phyloP scores from a whole-genome alignment of 1,140 invertebrate species.

The Charaxes varanes region DNA sequence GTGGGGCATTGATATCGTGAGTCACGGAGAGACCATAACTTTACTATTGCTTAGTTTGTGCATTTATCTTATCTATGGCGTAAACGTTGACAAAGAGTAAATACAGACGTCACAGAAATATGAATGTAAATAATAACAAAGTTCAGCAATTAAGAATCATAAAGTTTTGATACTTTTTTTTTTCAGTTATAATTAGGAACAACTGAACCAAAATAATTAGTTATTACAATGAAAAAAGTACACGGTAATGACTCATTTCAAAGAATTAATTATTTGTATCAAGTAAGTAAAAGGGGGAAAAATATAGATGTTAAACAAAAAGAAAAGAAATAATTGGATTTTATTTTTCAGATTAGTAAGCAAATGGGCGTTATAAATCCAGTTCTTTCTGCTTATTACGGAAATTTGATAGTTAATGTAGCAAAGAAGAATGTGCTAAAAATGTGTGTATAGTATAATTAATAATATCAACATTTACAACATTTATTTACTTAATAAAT shows the following conservation, averaged over 20 bases:
- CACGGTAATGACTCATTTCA: conserved; percentile 74
- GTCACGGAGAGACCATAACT: no score
- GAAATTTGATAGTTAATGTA: conserved; percentile 68
- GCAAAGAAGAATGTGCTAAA: conserved; percentile 75
- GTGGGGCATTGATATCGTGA: no score
- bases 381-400: conserved; percentile 64
- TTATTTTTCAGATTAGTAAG: conserved; percentile 67
- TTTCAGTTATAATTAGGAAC: no score
- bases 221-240: conserved; percentile 45
- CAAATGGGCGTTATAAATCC: conserved; percentile 52
- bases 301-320: not conserved
- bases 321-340: not conserved
- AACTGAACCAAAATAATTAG: no score
- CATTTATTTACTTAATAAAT: not conserved
- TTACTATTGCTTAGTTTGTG: no score
- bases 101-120: no score
- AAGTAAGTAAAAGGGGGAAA: conserved; percentile 41
- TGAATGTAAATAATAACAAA: no score
- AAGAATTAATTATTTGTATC: conserved; percentile 76
- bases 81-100: no score
- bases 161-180: no score
- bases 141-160: no score
- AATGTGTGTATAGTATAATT: conserved; percentile 56
- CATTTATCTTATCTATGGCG: no score
- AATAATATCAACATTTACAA: not conserved